These are phyloP conservation scores for Nephila pilipes DNA, from an alignment of 1,140 invertebrate species.

Conservation along the genomic window DNA sequence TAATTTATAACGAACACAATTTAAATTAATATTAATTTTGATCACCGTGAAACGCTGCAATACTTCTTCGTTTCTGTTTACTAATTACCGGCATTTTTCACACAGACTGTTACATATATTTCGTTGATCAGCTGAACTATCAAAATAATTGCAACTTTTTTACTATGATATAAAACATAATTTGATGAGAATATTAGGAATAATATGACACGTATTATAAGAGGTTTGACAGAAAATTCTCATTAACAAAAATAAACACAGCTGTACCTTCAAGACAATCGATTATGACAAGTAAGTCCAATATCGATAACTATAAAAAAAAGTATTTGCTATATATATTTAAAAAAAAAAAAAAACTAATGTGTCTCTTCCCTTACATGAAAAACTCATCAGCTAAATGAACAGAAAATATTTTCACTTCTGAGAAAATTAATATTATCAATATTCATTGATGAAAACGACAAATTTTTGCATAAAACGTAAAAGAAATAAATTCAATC, in stretches of 20 bases:
- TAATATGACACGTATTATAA: conserved; percentile 59
- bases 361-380: too few relatives aligned
- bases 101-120: background rate
- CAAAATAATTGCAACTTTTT: background rate
- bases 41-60: background rate
- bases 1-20: background rate
- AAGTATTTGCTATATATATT: too few relatives aligned
- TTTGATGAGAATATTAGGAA: background rate
- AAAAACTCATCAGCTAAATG: too few relatives aligned
- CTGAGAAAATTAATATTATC: too few relatives aligned
- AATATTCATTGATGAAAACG: too few relatives aligned
- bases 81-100: conserved; percentile 48
- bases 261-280: background rate
- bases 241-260: conserved; percentile 61
- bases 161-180: background rate
- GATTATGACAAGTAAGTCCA: background rate
- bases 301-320: background rate
- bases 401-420: too few relatives aligned
- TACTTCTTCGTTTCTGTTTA: conserved; percentile 33
- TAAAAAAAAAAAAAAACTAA: too few relatives aligned
- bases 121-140: background rate
- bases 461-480: too few relatives aligned
- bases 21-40: background rate
- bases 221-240: conserved; percentile 45
- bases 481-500: background rate